phyloP scores from a whole-genome alignment of 2,888 invertebrate species.

The Coenonympha arcania region DNA sequence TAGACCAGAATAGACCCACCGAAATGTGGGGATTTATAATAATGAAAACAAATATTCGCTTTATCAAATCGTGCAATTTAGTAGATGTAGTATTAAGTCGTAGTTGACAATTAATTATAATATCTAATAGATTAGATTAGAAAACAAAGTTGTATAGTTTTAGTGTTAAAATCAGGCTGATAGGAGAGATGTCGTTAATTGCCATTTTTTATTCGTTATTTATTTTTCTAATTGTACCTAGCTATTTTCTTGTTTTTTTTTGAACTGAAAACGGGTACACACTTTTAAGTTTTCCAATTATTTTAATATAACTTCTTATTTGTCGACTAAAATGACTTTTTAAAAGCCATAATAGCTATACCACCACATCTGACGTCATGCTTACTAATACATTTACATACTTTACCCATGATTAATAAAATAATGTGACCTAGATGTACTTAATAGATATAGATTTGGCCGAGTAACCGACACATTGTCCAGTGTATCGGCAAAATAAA shows the following conservation, averaged over 20 bases:
- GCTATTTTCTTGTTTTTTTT: conserved; percentile 50
- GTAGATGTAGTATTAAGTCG: conserved; percentile 53
- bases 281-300: conserved; percentile 9
- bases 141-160: conserved; percentile 46
- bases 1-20: conserved; percentile 43
- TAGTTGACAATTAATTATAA: conserved; percentile 56
- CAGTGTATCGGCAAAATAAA: too few relatives aligned
- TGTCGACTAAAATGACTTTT: too few relatives aligned
- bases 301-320: too few relatives aligned
- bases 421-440: too few relatives aligned
- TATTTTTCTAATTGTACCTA: conserved; percentile 68
- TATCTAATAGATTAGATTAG: conserved; percentile 37
- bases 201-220: conserved; percentile 66
- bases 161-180: conserved; percentile 34
- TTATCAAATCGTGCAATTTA: conserved; percentile 73
- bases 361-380: too few relatives aligned
- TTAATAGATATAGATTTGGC: too few relatives aligned
- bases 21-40: conserved; percentile 37
- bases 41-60: conserved; percentile 56
- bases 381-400: too few relatives aligned
- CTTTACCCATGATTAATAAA: too few relatives aligned
- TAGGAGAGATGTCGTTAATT: conserved; percentile 41
- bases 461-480: too few relatives aligned
- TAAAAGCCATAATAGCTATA: too few relatives aligned
- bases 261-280: conserved; percentile 32